Base-by-base conservation (phyloP, 2,113 vertebrate genomes). In the Pterocles burchelli region DNA sequence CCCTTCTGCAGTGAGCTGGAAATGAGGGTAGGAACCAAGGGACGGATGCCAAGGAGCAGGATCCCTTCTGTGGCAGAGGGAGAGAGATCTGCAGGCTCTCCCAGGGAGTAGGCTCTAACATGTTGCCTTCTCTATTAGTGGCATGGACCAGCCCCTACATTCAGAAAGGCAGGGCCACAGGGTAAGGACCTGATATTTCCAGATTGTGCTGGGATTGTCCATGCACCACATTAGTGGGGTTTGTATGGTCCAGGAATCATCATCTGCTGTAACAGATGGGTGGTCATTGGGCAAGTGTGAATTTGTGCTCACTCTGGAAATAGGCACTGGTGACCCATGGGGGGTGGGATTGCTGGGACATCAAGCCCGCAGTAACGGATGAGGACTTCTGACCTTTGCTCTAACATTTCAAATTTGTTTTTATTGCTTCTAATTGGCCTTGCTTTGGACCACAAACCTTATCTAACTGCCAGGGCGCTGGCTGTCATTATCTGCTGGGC, bases 351-450 rank as follows among this genome's bases (percentile, higher is more conserved):
- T 41, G 41, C 41, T 41, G 41, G 13, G 41, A 41, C 41, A 13
- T 54, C 52, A 77, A 85, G 54, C 26, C 48, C 41, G 22, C 2
- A 3, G 84, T 90, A 92, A 91, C 89, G 66, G 31, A 67, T 92
- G 91, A 88, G 88, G 58, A 61, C 88, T 94, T 93, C 78, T 93
- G 89, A 95, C 96, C 95, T 96, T 90, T 94, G 82, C 83, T 94
- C 83, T 93, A 90, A 91, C 89, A 76, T 82, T 88, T 92, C 65
- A 89, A 76, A 95, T 95, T 95, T 96, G 84, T 83, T 96, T 95
- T 96, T 85, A 93, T 96, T 90, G 85, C 68, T 95, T 93, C 91
- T 97, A 95, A 94, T 94, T 97, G 94, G 88, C 94, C 91, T 93
- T 89, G 74, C 88, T 95, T 96, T 95, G 82, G 72, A 95, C 88